Evolutionary conservation across 2,888 invertebrate genomes (phyloP).

Genomic region (Epinotia demarniana): DNA sequence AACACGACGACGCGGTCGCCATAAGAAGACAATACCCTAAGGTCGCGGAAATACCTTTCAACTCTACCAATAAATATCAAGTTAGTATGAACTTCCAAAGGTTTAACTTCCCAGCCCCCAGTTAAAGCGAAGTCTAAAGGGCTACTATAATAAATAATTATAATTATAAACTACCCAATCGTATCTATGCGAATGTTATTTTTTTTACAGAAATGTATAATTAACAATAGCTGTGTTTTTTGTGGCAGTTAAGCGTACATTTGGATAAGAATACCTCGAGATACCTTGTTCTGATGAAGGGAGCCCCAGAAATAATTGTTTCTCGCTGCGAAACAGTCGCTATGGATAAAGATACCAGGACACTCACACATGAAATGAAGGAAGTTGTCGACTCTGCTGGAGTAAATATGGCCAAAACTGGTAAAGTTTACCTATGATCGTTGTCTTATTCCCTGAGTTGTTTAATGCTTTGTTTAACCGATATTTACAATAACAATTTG

Average conservation of each 20-base stretch:
- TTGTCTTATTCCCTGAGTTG: no score
- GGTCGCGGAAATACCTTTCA: slow-evolving; percentile 96
- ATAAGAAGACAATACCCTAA: slow-evolving; percentile 92
- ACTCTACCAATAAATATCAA: slow-evolving; percentile 97
- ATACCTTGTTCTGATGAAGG: slow-evolving; percentile 96
- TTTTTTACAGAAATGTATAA: no score
- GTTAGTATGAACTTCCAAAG: slow-evolving; percentile 53
- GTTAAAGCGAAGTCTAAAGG: no score
- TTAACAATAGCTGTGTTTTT: slow-evolving; percentile 1
- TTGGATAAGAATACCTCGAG: slow-evolving; percentile 91
- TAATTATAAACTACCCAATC: no score
- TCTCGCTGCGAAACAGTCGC: slow-evolving; percentile 93
- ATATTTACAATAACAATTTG: background rate
- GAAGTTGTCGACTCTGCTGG: slow-evolving; percentile 60
- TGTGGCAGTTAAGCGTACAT: slow-evolving; percentile 87
- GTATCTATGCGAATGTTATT: no score
- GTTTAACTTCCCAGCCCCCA: no score
- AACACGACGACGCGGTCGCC: slow-evolving; percentile 88
- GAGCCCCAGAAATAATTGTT: slow-evolving; percentile 97
- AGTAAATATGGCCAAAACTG: slow-evolving; percentile 70
- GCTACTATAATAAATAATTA: no score
- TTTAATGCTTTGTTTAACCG: no score
- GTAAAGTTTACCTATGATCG: slow-evolving; percentile 50
- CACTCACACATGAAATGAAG: slow-evolving; percentile 62
- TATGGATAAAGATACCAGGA: slow-evolving; percentile 90